These are phyloP conservation scores for Rhinopomastus cyanomelas DNA, from an alignment of 2,113 vertebrate genomes.

Conservation along the genomic window DNA sequence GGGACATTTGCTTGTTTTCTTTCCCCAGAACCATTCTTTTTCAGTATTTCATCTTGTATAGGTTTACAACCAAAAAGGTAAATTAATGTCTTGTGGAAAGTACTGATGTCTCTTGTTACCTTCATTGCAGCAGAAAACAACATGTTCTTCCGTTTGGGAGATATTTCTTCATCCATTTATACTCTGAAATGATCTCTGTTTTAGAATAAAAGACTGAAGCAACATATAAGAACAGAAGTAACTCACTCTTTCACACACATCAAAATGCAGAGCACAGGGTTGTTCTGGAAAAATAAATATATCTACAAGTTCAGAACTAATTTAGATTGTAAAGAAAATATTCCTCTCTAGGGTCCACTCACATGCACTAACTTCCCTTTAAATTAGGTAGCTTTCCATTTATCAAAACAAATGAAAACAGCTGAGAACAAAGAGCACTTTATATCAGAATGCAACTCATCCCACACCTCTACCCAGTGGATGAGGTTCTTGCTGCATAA, in stretches of 20 bases:
- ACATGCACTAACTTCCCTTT: neutral
- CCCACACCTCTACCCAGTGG: constrained; percentile 4
- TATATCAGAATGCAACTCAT: constrained; percentile 58
- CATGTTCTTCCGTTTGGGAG: neutral
- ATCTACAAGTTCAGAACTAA: neutral
- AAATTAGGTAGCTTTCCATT: constrained; percentile 1
- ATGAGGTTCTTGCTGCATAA: constrained; percentile 50
- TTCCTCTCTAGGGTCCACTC: neutral
- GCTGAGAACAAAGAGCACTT: constrained; percentile 26
- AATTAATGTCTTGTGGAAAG: neutral
- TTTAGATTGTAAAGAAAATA: neutral
- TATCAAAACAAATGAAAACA: constrained; percentile 43
- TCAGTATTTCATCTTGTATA: neutral
- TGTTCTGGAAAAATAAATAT: neutral
- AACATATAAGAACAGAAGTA: neutral
- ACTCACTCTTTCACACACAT: neutral
- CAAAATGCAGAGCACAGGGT: neutral
- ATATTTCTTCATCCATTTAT: neutral
- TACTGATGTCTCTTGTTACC: neutral
- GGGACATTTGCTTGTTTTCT: neutral
- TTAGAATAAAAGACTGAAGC: neutral
- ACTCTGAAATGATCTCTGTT: neutral
- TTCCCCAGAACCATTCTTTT: neutral
- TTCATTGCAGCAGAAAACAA: neutral
- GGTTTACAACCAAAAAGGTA: neutral